phyloP scores from a whole-genome alignment of 2,888 invertebrate species.

The Phania funesta region DNA sequence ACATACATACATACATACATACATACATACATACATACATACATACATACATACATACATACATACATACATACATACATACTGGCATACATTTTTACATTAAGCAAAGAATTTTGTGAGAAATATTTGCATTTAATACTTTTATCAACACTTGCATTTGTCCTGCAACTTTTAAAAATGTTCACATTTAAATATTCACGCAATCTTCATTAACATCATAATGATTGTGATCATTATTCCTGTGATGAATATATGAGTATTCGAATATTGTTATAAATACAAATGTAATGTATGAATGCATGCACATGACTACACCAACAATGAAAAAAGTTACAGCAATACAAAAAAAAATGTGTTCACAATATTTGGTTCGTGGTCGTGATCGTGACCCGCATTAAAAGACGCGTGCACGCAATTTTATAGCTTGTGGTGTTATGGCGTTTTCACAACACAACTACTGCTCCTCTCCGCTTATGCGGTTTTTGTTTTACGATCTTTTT shows the following conservation, averaged over 20 bases:
- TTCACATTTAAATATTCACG: conserved; percentile 54
- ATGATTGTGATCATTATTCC: conserved; percentile 62
- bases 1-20: background rate
- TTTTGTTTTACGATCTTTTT: background rate
- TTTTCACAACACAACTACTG: conserved; percentile 45
- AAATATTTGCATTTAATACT: conserved; percentile 50
- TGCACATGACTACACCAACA: conserved; percentile 20
- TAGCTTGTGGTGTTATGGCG: conserved; percentile 61
- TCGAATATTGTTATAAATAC: background rate
- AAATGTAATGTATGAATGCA: conserved; percentile 19
- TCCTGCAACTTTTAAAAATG: conserved; percentile 13
- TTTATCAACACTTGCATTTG: background rate
- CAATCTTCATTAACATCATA: conserved; percentile 62
- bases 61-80: background rate
- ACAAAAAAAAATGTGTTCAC: conserved; percentile 41
- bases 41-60: conserved; percentile 9
- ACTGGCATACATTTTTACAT: conserved; percentile 37
- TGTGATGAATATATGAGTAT: conserved; percentile 14
- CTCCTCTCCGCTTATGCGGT: background rate
- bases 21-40: background rate
- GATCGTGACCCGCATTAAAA: conserved; percentile 67
- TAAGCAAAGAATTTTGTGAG: conserved; percentile 46
- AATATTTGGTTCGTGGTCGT: conserved; percentile 67
- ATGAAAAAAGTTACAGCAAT: conserved; percentile 7
- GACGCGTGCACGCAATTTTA: conserved; percentile 67